phyloP scores from a whole-genome alignment of 2,888 invertebrate genomes.

The Drosophila melanosoma region DNA sequence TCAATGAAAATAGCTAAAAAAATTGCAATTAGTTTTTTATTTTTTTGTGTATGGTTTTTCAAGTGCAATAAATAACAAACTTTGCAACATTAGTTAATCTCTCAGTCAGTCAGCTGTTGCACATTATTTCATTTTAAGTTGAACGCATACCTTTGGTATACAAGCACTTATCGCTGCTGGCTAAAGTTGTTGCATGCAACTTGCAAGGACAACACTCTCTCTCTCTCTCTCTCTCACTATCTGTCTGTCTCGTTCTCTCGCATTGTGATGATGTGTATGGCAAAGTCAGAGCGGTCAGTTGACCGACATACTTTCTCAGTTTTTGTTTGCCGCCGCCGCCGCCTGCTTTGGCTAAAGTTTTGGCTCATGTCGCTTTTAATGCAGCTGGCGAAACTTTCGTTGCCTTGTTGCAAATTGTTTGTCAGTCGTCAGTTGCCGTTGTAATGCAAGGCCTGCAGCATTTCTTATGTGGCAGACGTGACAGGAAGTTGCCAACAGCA shows the following conservation, averaged over 20 bases:
- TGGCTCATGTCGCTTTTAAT: conserved; percentile 22
- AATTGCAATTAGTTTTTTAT: neutral
- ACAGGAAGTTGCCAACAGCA: conserved; percentile 45
- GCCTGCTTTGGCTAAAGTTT: conserved; percentile 12
- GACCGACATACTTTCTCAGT: conserved; percentile 35
- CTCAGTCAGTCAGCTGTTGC: conserved; percentile 7
- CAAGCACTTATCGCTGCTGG: conserved; percentile 6
- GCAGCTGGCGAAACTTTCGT: conserved; percentile 51
- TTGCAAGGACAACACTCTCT: neutral
- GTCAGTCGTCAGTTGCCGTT: conserved; percentile 30
- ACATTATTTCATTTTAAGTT: conserved; percentile 21
- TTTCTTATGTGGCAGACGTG: conserved; percentile 51
- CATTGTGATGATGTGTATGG: conserved; percentile 24
- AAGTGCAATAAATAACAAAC: conserved; percentile 19
- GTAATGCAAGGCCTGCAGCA: conserved; percentile 33
- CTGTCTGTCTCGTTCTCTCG: neutral
- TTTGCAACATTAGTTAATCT: conserved; percentile 12
- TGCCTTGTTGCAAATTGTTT: conserved; percentile 50
- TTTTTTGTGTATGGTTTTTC: neutral
- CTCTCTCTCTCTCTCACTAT: no score
- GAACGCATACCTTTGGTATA: conserved; percentile 15
- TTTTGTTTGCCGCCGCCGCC: conserved; percentile 10
- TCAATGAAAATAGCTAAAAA: neutral
- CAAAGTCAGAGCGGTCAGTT: conserved; percentile 8
- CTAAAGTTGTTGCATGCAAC: conserved; percentile 7